Evolutionary conservation across 2,888 invertebrate genomes (phyloP).

Genomic region (Omphaloscelis lunosa): DNA sequence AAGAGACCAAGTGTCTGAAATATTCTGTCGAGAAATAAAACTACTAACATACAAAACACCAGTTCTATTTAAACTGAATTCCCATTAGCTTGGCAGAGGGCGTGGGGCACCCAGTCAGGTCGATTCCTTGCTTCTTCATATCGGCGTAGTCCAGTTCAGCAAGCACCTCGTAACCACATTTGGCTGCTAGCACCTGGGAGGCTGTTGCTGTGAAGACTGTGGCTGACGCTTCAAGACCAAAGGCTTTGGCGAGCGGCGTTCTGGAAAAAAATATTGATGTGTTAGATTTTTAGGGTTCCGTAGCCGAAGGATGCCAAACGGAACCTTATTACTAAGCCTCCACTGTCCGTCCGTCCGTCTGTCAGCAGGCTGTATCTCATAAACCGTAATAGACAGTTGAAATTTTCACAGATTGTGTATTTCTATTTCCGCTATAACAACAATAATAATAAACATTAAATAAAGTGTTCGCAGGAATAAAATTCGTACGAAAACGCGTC

Average conservation of each 20-base stretch:
- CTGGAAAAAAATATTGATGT: slow-evolving; percentile 67
- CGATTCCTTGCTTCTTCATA: slow-evolving; percentile 77
- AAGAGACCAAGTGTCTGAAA: too few species aligned
- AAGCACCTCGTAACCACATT: slow-evolving; percentile 77
- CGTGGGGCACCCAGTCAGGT: slow-evolving; percentile 72
- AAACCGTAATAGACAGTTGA: too few species aligned
- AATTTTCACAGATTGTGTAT: too few species aligned
- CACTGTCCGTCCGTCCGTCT: too few species aligned
- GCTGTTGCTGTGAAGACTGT: slow-evolving; percentile 83
- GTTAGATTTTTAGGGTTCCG: neutral
- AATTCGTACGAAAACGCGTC: too few species aligned
- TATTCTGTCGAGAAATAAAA: slow-evolving; percentile 11
- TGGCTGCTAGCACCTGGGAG: slow-evolving; percentile 81
- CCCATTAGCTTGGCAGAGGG: slow-evolving; percentile 79
- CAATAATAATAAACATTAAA: too few species aligned
- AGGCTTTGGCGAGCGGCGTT: slow-evolving; percentile 75
- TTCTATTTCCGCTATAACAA: too few species aligned
- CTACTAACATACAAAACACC: neutral
- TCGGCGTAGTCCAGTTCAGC: slow-evolving; percentile 75
- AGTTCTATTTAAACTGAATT: slow-evolving; percentile 63
- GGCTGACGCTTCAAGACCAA: slow-evolving; percentile 75
- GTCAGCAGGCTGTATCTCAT: too few species aligned
- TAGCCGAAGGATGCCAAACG: too few species aligned
- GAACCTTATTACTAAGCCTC: too few species aligned
- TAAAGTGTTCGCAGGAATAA: too few species aligned